Conservation (phyloP, 2,797 vertebrate genomes). For the Neosilurus hyrtlii region DNA sequence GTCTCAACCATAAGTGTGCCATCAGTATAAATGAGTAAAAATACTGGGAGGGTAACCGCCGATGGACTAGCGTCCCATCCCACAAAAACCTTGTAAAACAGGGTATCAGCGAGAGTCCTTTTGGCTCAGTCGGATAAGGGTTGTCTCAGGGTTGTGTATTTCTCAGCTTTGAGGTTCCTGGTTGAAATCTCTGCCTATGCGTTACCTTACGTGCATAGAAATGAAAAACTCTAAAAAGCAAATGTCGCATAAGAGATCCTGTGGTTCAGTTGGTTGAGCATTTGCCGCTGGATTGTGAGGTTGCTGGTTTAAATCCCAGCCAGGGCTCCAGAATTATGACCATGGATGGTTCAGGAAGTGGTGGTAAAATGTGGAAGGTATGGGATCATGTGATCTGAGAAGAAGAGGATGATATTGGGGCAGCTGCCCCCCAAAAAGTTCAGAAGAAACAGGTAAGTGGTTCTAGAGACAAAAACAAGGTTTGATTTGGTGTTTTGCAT, state of each 20-base stretch:
- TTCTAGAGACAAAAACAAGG: not conserved
- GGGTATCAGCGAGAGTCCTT: too few relatives aligned
- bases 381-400: not conserved
- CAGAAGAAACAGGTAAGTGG: not conserved
- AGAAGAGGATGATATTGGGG: not conserved
- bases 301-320: not conserved
- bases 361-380: not conserved
- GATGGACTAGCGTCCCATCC: too few relatives aligned
- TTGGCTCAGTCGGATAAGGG: too few relatives aligned
- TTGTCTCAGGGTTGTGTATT: too few relatives aligned
- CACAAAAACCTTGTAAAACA: too few relatives aligned
- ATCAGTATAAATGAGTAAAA: too few relatives aligned
- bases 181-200: too few relatives aligned
- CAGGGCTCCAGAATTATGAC: not conserved
- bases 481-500: not conserved
- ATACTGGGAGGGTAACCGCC: too few relatives aligned
- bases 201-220: too few relatives aligned
- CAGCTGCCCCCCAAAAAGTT: not conserved
- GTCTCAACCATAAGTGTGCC: too few relatives aligned
- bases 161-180: too few relatives aligned
- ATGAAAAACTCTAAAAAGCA: too few relatives aligned
- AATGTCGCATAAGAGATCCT: not conserved
- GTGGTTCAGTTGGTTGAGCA: not conserved
- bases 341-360: not conserved
- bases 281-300: not conserved